phyloP scores from a whole-genome alignment of 2,888 invertebrate species.

The Sminthurinus aureus region DNA sequence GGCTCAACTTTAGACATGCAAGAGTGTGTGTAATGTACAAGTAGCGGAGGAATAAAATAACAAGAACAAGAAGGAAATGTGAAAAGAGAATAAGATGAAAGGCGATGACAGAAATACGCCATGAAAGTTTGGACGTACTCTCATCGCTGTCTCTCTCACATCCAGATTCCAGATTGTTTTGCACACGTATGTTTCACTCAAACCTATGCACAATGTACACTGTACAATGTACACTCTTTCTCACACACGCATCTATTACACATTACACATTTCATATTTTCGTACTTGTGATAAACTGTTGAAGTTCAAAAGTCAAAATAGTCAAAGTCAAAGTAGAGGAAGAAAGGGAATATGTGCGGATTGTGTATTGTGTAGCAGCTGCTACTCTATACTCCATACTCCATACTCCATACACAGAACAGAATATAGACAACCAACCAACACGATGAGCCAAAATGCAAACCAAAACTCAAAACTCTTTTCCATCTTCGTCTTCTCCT shows the following conservation, averaged over 20 bases:
- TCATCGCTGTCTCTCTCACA: neutral
- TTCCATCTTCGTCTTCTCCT: no score
- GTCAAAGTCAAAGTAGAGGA: neutral
- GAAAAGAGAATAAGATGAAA: neutral
- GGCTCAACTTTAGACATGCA: no score
- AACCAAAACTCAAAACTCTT: no score
- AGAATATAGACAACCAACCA: neutral
- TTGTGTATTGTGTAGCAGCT: constrained; percentile 3
- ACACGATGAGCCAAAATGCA: neutral
- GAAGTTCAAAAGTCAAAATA: constrained; percentile 28
- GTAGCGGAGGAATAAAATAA: neutral
- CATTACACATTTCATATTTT: neutral
- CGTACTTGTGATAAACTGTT: constrained; percentile 8
- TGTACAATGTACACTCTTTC: no score
- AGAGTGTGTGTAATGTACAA: neutral
- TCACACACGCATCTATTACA: neutral
- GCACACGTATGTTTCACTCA: no score
- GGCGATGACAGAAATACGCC: neutral
- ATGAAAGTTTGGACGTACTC: neutral
- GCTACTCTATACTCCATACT: no score
- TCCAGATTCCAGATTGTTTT: neutral
- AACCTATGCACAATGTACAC: no score
- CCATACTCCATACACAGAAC: no score
- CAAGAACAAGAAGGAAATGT: neutral
- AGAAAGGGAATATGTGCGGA: no score